Conservation (phyloP, 2,888 invertebrate species). For the Aleiodes leptofemur region DNA sequence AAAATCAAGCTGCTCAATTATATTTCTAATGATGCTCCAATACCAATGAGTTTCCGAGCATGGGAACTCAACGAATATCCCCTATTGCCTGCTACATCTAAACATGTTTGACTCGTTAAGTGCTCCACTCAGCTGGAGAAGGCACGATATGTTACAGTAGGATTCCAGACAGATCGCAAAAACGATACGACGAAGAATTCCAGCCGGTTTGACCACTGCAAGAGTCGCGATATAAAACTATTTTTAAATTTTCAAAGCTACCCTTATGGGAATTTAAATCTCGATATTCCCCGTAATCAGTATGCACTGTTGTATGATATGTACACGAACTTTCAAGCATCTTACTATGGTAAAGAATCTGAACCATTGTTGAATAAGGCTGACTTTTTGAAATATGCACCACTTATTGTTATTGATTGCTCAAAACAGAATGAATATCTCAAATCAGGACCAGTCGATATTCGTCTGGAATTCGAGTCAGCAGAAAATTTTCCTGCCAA, state of each 20-base stretch:
- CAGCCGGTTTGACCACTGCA: not conserved
- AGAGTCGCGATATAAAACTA: not conserved
- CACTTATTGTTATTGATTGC: not conserved
- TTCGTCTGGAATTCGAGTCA: not conserved
- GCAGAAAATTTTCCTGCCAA: too few species aligned
- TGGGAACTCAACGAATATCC: too few species aligned
- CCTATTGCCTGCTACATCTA: not conserved
- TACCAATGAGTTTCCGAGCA: too few species aligned
- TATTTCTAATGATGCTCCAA: not conserved
- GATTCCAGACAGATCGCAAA: not conserved
- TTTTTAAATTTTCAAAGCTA: conserved; percentile 24
- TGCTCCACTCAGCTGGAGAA: conserved; percentile 34
- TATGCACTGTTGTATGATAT: too few species aligned
- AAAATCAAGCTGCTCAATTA: not conserved
- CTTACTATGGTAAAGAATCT: too few species aligned
- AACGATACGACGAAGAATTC: conserved; percentile 4
- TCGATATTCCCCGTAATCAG: too few species aligned
- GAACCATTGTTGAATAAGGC: too few species aligned
- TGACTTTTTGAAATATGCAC: not conserved
- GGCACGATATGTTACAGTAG: conserved; percentile 22
- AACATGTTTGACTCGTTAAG: conserved; percentile 30
- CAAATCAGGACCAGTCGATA: not conserved
- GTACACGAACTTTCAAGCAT: too few species aligned
- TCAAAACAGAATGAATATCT: conserved; percentile 1
- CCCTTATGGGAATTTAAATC: too few species aligned